A percentile compares a stretch with the other conserved stretches of the same genome.
These are phyloP conservation scores for Orestias chungarensis DNA, from an alignment of 2,797 vertebrate species.

Conservation along the genomic window DNA sequence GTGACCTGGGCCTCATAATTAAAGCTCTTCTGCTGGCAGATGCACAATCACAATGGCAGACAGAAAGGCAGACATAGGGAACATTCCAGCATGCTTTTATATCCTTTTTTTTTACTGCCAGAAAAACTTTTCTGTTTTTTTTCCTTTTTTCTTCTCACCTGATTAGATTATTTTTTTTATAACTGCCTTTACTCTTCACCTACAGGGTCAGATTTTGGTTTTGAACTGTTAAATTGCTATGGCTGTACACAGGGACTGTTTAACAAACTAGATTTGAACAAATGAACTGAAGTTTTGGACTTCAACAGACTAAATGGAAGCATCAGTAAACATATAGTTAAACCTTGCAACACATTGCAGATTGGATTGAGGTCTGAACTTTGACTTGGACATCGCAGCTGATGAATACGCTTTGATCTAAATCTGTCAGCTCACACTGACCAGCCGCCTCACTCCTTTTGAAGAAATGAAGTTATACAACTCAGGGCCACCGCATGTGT, in stretches of 20 bases:
- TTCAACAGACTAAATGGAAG: neutral
- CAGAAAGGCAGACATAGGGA: constrained; percentile 64
- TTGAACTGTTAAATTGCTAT: constrained; percentile 64
- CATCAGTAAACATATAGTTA: neutral
- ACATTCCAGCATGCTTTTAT: constrained; percentile 71
- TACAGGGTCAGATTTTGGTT: constrained; percentile 36
- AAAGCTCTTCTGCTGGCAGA: constrained; percentile 76
- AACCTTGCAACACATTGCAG: neutral
- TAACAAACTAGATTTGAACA: neutral
- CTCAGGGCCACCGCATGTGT: neutral
- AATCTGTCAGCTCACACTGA: neutral
- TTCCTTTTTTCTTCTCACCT: constrained; percentile 36
- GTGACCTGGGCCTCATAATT: constrained; percentile 76
- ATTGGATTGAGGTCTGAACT: neutral
- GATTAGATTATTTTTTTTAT: constrained; percentile 50
- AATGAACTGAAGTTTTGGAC: neutral
- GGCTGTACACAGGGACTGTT: constrained; percentile 32
- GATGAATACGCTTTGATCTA: neutral
- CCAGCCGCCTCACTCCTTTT: neutral
- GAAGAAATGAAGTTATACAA: neutral
- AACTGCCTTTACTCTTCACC: constrained; percentile 10
- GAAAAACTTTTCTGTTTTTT: constrained; percentile 33
- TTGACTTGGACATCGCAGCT: neutral
- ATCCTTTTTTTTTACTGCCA: constrained; percentile 49
- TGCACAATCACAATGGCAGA: constrained; percentile 66